phyloP scores from a whole-genome alignment of 1,140 invertebrate species.

The Drosophila quadrilineata region DNA sequence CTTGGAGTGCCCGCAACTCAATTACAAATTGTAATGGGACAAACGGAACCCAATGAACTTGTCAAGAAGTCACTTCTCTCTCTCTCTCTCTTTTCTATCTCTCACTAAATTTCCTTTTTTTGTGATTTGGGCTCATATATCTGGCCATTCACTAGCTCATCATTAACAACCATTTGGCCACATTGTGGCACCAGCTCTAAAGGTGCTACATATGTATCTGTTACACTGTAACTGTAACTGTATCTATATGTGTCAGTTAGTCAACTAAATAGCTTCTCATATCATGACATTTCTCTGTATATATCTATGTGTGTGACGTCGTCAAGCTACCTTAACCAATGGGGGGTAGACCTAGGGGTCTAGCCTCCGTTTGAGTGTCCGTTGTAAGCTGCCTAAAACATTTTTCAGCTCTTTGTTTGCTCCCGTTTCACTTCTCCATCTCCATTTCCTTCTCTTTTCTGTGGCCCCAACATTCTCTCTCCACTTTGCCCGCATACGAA shows the following conservation, averaged over 20 bases:
- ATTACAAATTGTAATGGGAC: slow-evolving; percentile 41
- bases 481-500: slow-evolving; percentile 13
- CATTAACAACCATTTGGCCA: slow-evolving; percentile 27
- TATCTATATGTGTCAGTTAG: slow-evolving; percentile 58
- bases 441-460: not conserved
- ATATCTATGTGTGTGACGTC: slow-evolving; percentile 19
- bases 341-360: too few relatives aligned
- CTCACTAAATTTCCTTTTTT: too few relatives aligned
- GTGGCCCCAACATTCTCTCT: not conserved
- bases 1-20: slow-evolving; percentile 15
- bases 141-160: not conserved
- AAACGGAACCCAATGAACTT: slow-evolving; percentile 27
- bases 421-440: not conserved
- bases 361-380: slow-evolving; percentile 25
- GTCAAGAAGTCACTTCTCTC: slow-evolving; percentile 33
- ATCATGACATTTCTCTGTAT: slow-evolving; percentile 26
- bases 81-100: too few relatives aligned
- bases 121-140: slow-evolving; percentile 5
- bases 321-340: slow-evolving; percentile 19
- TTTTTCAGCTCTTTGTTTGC: slow-evolving; percentile 39
- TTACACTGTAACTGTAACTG: slow-evolving; percentile 7
- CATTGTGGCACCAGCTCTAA: slow-evolving; percentile 18
- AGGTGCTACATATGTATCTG: not conserved
- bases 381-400: slow-evolving; percentile 59
- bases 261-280: slow-evolving; percentile 40